Evolutionary conservation across 2,113 vertebrate species (phyloP), one percentile per base, ranked within the genome.

Genomic region (Larimichthys polyactis): DNA sequence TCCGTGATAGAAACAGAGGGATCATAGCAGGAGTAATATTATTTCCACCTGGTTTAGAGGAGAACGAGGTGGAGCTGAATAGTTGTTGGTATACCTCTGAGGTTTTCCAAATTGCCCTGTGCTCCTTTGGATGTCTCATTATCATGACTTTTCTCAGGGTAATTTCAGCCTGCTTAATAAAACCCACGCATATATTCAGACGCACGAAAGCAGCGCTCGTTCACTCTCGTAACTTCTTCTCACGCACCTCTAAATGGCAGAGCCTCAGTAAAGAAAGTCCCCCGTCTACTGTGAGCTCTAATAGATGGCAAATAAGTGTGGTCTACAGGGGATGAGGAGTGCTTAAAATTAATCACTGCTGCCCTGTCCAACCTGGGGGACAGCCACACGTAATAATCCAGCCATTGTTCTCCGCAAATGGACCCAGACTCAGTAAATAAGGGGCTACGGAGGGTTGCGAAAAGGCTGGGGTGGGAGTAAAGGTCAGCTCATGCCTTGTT

Each of bases 401-500:
- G 9, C 92, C 85, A 94, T 94, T 94, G 94, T 94, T 94, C 91
- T 88, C 81, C 46, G 55, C 89, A 92, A 93, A 92, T 84, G 86
- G 90, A 88, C 89, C 90, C 76, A 89, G 86, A 81, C 92, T 91
- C 54, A 11, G 87, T 86, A 90, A 92, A 93, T 83, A 90, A 40
- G 83, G 83, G 78, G 78, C 78, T 85, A 66, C 12, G 46, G 69
- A 68, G 83, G 78, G 79, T 69, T 44, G 78, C 82, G 87, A 85
- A 76, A 40, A 86, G 81, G 75, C 72, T 73, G 86, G 78, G 36
- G 83, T 78, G 78, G 82, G 86, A 87, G 81, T 84, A 92, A 92
- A 92, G 94, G 94, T 94, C 90, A 91, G 81, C 84, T 86, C 90
- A 83, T 91, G 92, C 81, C 92, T 94, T 89, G 90, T 81, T 95